Percentiles rank a stretch among this genome's conserved stretches.
These are phyloP conservation scores for Phylloscopus trochiloides DNA, from an alignment of 2,113 vertebrate species.

Conservation along the genomic window DNA sequence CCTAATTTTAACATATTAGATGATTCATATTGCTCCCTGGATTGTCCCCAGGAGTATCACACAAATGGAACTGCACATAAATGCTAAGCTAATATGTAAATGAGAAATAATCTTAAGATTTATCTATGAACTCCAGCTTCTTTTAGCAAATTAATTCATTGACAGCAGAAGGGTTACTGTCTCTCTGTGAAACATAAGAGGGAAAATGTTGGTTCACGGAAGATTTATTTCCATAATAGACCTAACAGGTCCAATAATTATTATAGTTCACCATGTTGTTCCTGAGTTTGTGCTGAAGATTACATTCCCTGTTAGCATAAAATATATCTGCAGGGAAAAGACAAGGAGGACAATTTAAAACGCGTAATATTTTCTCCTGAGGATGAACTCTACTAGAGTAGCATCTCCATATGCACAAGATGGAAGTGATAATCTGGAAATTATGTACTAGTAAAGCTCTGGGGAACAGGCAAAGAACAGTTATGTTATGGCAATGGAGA, in stretches of 20 bases:
- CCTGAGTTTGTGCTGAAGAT: conserved; percentile 59
- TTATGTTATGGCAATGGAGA: not conserved
- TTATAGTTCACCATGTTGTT: conserved; percentile 65
- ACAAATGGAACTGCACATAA: conserved; percentile 75
- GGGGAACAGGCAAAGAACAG: not conserved
- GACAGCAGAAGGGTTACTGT: conserved; percentile 76
- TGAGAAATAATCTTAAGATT: conserved; percentile 80
- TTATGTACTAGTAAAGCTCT: not conserved
- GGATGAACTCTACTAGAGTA: conserved; percentile 27
- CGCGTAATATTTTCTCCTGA: conserved; percentile 51
- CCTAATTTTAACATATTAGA: conserved; percentile 67
- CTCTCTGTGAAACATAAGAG: conserved; percentile 75
- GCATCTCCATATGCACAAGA: conserved; percentile 54
- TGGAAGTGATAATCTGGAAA: conserved; percentile 45
- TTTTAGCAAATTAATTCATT: conserved; percentile 80
- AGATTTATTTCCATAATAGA: conserved; percentile 76
- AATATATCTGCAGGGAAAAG: conserved; percentile 57
- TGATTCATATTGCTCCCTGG: conserved; percentile 75
- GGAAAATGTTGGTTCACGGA: conserved; percentile 71
- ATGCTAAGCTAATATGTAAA: conserved; percentile 77
- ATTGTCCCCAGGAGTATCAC: conserved; percentile 64
- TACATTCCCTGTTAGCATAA: conserved; percentile 65
- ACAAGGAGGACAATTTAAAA: conserved; percentile 61
- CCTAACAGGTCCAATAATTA: conserved; percentile 58
- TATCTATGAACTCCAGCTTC: conserved; percentile 78